phyloP scores from a whole-genome alignment of 2,113 vertebrate species.

The Microcebus lehilahytsara region DNA sequence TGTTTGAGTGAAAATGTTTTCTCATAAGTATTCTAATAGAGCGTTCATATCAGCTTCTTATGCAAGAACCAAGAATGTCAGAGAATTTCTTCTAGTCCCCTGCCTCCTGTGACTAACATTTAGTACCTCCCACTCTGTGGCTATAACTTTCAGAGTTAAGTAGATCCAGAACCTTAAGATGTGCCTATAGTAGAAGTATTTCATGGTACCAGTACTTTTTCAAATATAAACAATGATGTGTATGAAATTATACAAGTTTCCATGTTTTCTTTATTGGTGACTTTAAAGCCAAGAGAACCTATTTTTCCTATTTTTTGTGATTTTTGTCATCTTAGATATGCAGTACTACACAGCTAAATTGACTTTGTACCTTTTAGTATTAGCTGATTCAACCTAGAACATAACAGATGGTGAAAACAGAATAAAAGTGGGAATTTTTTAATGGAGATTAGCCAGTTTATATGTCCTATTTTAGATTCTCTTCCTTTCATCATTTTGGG shows the following conservation, averaged over 20 bases:
- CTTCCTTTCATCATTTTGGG: background rate
- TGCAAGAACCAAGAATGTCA: background rate
- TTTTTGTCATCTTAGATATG: constrained; percentile 39
- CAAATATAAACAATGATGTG: background rate
- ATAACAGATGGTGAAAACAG: background rate
- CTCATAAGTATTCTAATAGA: background rate
- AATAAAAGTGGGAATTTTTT: constrained; percentile 27
- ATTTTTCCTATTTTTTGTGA: constrained; percentile 12
- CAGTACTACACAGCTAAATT: background rate
- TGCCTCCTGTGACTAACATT: background rate
- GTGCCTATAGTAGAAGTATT: background rate
- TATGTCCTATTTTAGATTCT: background rate
- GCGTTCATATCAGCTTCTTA: background rate
- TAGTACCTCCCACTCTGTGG: background rate
- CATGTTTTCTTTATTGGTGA: background rate
- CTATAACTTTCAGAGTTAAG: constrained; percentile 7
- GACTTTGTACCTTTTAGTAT: background rate
- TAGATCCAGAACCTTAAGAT: background rate
- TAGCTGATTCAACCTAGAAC: constrained; percentile 9
- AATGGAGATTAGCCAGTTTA: background rate
- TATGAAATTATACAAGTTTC: background rate
- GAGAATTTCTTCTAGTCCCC: background rate
- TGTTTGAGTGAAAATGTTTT: background rate
- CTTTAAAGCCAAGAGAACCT: background rate
- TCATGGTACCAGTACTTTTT: background rate